Base-by-base conservation (phyloP, 2,888 invertebrate genomes). In the Laspeyria flexula region DNA sequence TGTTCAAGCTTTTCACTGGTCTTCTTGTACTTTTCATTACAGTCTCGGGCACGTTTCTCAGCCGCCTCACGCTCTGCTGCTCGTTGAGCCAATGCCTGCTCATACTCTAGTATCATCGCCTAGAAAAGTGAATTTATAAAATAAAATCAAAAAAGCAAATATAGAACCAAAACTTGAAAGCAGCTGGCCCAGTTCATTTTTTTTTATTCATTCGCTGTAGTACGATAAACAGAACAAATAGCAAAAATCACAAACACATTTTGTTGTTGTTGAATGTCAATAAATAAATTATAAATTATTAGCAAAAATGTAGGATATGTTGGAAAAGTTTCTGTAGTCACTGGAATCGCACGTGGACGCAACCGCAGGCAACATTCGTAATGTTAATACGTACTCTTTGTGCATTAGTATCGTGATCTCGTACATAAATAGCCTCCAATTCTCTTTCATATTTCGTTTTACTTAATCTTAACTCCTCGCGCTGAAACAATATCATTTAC, bases 401-500 rank as follows among this genome's bases (percentile, higher is more conserved):
- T 34, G 95, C 94, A 12, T 91, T 90, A 1, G 93, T 91, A 64
- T 94, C 93, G 65, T 95, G 95, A 27, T 95, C 91, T 53, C 88
- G 89, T 0, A 92, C 76, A 18, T 95, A 95, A 29, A 94, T 88
- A 0, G 88, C 75, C 66, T 95, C 95, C 12, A 94, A 79, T 48
- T 93, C 93, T 16, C 79, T 89, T 1, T 93, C 90, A 39, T 93
- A 93, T 0, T 53, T 64, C 25, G 67, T 55, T 57, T 90, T 91
- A 57, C 81, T 81, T 10, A 79, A 55, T 15, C 71, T 78, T 1
- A 92, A 64, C 23, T 90, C 85, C 13, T 90, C 89, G 9, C 79
- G 79, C 90, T 91, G 71, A 29, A 77, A 82, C 2, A 37, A 21
- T 21, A n/a, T n/a, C n/a, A n/a, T n/a, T n/a, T n/a, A n/a, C n/a